These are phyloP conservation scores for Todus mexicanus DNA, from an alignment of 2,797 vertebrate genomes.

Conservation along the genomic window DNA sequence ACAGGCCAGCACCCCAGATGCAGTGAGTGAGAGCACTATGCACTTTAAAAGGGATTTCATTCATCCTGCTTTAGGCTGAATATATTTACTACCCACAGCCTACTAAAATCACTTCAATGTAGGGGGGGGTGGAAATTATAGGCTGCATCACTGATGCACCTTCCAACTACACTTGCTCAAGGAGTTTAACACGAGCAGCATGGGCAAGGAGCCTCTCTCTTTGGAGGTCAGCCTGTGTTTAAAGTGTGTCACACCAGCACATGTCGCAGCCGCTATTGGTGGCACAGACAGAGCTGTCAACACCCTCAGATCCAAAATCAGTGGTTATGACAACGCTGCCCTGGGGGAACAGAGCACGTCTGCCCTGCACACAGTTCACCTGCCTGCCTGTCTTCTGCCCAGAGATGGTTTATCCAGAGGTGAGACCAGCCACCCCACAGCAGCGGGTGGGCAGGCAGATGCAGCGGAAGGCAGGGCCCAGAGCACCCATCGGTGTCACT, in stretches of 20 bases:
- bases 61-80: background rate
- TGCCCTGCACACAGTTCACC: background rate
- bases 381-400: background rate
- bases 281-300: slow-evolving; percentile 11
- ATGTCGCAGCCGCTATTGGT: background rate
- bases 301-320: background rate
- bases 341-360: background rate
- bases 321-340: background rate
- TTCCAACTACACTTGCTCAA: background rate
- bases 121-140: background rate
- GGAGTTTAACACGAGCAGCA: background rate
- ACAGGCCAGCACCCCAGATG: background rate
- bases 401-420: accelerated
- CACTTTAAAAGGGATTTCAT: background rate
- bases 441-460: background rate
- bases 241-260: slow-evolving; percentile 14
- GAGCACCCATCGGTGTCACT: accelerated
- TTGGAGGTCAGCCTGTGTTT: slow-evolving; percentile 31
- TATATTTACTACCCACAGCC: background rate
- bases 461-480: background rate
- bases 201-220: background rate
- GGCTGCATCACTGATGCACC: background rate
- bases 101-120: background rate
- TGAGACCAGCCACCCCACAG: background rate
- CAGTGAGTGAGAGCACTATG: accelerated